These are phyloP conservation scores for Chaenocephalus aceratus DNA, from an alignment of 2,113 vertebrate species.

Conservation along the genomic window DNA sequence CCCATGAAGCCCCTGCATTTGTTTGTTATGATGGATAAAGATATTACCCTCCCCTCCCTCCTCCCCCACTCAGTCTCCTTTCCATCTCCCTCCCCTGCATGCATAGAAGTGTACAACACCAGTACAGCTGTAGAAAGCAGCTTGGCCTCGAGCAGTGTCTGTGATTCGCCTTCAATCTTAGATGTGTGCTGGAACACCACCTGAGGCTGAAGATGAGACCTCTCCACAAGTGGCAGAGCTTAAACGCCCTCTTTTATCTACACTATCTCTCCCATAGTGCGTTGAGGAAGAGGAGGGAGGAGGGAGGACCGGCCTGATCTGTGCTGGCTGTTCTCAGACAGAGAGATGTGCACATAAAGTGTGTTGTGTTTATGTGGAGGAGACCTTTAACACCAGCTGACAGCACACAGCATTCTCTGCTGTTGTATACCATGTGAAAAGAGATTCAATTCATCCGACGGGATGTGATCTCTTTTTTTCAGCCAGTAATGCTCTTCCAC, in stretches of 20 bases:
- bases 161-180: slow-evolving; percentile 75
- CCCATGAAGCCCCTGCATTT: slow-evolving; percentile 46
- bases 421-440: slow-evolving; percentile 18
- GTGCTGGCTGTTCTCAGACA: slow-evolving; percentile 42
- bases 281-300: slow-evolving; percentile 12
- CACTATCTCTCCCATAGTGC: slow-evolving; percentile 52
- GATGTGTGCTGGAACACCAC: slow-evolving; percentile 57
- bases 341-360: slow-evolving; percentile 43
- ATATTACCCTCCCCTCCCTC: slow-evolving; percentile 39
- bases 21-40: slow-evolving; percentile 55
- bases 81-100: slow-evolving; percentile 33
- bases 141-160: slow-evolving; percentile 69
- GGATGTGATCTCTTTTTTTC: background rate
- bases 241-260: slow-evolving; percentile 72
- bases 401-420: slow-evolving; percentile 14
- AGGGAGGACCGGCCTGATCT: slow-evolving; percentile 38
- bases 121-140: slow-evolving; percentile 59
- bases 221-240: slow-evolving; percentile 65
- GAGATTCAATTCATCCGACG: slow-evolving; percentile 39
- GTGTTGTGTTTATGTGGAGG: slow-evolving; percentile 44
- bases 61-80: slow-evolving; percentile 23
- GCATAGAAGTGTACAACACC: slow-evolving; percentile 52
- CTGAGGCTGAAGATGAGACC: slow-evolving; percentile 74
- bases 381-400: slow-evolving; percentile 42
- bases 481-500: slow-evolving; percentile 3